Base-by-base conservation (phyloP, 1,140 invertebrate genomes). In the Bombus polaris region DNA sequence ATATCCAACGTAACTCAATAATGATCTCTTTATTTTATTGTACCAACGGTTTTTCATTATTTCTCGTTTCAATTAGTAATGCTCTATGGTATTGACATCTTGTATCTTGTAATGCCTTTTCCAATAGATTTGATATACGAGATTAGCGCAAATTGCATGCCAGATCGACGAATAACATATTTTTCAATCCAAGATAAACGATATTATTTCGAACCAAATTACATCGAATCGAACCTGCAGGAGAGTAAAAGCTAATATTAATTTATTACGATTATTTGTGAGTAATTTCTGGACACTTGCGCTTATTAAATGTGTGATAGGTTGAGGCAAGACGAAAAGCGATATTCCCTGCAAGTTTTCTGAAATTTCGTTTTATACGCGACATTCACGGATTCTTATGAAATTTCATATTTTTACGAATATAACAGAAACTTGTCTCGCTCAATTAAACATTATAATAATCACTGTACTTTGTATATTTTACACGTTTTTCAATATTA, bases 101-200 rank as follows among this genome's bases (percentile, higher is more conserved):
- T 76, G 47, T 57, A 76, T 70, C 39, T 53, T 37, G 47, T 59
- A 70, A 72, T 81, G 68, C 47, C 32, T 81, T 81, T 59, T 25
- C 47, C 79, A 3, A 81, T 81, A 72, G 28, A 72, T 72, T 59
- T 72, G 79, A 59, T 72, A 47, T 81, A 81, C 12, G 79, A 59
- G 68, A 73, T 57, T 59, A 73, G 47, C 68, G 22, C 68, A 32
- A 42, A 57, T 81, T 72, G 79, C 44, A 59, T n/a, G 47, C 18
- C 79, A 71, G 47, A 81, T 81, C 28, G 47, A 25, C 37, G 47
- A 32, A 25, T 32, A 37, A 72, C 32, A 59, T n/a, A 42, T 81
- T 72, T 81, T 81, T 81, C 79, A 59, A 59, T 71, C 39, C 35
- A 25, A 72, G 68, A 32, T 18, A 22, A 81, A 72, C 53, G 28